Base-by-base conservation (phyloP, 2,797 vertebrate species). In the Monodelphis domestica region DNA sequence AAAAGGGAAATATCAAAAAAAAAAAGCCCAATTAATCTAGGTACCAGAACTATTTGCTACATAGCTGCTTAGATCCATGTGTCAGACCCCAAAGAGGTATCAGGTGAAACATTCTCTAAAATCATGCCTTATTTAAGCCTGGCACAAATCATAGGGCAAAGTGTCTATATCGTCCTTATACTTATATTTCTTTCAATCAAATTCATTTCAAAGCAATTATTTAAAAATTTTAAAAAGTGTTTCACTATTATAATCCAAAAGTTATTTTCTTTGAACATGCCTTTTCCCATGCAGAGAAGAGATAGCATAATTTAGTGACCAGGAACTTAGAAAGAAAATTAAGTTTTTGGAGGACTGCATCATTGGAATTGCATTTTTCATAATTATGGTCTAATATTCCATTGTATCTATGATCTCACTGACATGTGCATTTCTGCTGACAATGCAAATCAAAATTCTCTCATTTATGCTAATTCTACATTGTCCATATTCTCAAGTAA, bases 131-230 rank as follows among this genome's bases (percentile, higher is more conserved):
- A 54, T 57, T 87, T 89, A 87, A 93, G 53, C 9, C 17, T 89
- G 45, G 21, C 29, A 90, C 78, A 89, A 53, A 84, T 89, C 84
- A 84, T 11, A 55, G 54, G 93, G 2, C 78, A 54, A 90, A 92
- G 38, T 29, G 57, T 9, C 91, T 91, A 45, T 84, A 78, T 24
- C n/a, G 38, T 9, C 17, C 54, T 50, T 45, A 53, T 90, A 33
- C 33, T 95, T 91, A 90, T 91, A 89, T 24, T 91, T 57, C 6
- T 87, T 33, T 90, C n/a, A 56, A 53, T 92, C 93, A 92, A 93
- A 52, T 92, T 51, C 91, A 93, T 93, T 96, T 92, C 6, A 89
- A 92, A 89, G 55, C 29, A 30, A 87, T 4, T 4, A 45, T 84
- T 84, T 84, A 26, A 84, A 84, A 50, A 24, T 9, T 50, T 50